phyloP scores from a whole-genome alignment of 2,888 invertebrate species.

The Isotomurus palustris region DNA sequence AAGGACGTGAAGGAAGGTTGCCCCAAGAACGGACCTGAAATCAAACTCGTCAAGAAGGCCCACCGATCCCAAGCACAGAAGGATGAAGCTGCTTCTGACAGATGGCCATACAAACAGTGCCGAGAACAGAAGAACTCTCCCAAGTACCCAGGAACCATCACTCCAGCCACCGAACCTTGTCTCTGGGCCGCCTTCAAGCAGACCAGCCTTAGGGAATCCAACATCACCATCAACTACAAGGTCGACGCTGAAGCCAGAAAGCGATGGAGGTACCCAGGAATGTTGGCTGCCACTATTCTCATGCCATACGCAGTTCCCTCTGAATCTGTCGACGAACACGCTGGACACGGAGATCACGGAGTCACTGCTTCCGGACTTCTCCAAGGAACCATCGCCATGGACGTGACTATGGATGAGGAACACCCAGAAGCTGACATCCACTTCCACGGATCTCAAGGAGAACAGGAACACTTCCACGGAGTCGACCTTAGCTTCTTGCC shows the following conservation, averaged over 20 bases:
- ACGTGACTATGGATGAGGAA: constrained; percentile 34
- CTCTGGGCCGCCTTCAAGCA: constrained; percentile 43
- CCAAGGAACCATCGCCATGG: constrained; percentile 36
- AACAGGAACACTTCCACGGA: constrained; percentile 45
- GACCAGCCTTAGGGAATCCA: constrained; percentile 43
- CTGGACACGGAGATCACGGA: constrained; percentile 28
- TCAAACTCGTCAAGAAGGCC: constrained; percentile 39
- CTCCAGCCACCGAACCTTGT: constrained; percentile 42
- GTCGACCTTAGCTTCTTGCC: constrained; percentile 43
- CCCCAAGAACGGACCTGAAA: constrained; percentile 36
- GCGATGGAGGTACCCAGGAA: constrained; percentile 44
- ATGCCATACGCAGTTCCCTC: constrained; percentile 42
- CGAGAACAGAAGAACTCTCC: constrained; percentile 29
- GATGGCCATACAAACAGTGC: constrained; percentile 45
- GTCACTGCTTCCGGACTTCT: constrained; percentile 34
- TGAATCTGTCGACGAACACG: constrained; percentile 32
- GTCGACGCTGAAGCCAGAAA: constrained; percentile 43
- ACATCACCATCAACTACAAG: constrained; percentile 45
- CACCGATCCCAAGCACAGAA: constrained; percentile 40
- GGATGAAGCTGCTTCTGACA: constrained; percentile 35
- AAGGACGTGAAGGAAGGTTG: constrained; percentile 37
- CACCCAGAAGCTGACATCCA: constrained; percentile 42
- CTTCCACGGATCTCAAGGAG: constrained; percentile 42
- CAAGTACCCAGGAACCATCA: constrained; percentile 38
- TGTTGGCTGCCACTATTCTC: constrained; percentile 38